These are phyloP conservation scores for Plutella xylostella DNA, from an alignment of 2,888 invertebrate species.

Conservation along the genomic window DNA sequence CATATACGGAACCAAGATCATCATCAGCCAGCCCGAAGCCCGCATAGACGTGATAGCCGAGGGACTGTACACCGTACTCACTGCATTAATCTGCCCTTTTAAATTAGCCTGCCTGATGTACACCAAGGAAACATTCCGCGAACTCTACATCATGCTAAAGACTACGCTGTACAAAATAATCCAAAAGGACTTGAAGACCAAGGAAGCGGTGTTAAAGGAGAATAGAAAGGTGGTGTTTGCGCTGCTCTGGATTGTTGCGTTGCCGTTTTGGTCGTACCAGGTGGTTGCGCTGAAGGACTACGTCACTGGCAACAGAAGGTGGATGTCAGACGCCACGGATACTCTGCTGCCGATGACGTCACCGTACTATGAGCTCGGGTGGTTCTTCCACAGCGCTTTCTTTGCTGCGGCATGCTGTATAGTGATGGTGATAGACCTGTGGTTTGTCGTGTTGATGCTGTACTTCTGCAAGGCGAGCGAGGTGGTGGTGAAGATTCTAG, in stretches of 20 bases:
- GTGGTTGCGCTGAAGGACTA: slow-evolving; percentile 33
- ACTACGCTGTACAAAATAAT: slow-evolving; percentile 27
- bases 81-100: slow-evolving; percentile 25
- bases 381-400: slow-evolving; percentile 33
- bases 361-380: slow-evolving; percentile 40
- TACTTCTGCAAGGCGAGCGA: slow-evolving; percentile 34
- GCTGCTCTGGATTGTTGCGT: slow-evolving; percentile 22
- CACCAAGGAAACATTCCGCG: slow-evolving; percentile 26
- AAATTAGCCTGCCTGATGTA: slow-evolving; percentile 30
- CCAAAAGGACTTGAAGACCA: slow-evolving; percentile 21
- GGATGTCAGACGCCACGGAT: slow-evolving; percentile 35
- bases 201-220: slow-evolving; percentile 22
- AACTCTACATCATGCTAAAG: slow-evolving; percentile 32
- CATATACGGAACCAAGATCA: slow-evolving; percentile 33
- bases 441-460: slow-evolving; percentile 36
- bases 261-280: slow-evolving; percentile 29
- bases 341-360: slow-evolving; percentile 40
- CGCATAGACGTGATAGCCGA: slow-evolving; percentile 31
- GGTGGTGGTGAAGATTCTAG: slow-evolving; percentile 25
- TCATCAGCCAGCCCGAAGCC: slow-evolving; percentile 22
- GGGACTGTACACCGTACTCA: slow-evolving; percentile 33
- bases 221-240: slow-evolving; percentile 23
- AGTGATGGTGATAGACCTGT: slow-evolving; percentile 33
- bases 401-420: slow-evolving; percentile 29
- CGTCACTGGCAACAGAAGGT: slow-evolving; percentile 27